Base-by-base conservation (phyloP, 2,113 vertebrate genomes). In the Colius striatus region DNA sequence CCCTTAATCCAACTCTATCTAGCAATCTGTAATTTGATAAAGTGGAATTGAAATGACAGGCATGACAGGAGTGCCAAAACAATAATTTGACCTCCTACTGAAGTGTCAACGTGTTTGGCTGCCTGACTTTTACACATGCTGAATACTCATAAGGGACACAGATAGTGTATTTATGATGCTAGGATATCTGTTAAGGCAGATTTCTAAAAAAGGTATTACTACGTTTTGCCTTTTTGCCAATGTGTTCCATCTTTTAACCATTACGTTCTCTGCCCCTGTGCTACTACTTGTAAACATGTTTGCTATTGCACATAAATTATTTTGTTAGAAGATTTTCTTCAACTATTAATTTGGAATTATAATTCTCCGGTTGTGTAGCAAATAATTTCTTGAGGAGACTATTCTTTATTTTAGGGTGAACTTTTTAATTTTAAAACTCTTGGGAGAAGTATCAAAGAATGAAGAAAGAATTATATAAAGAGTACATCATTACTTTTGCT, bases 21-120 rank as follows among this genome's bases (percentile, higher is more conserved):
- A 94, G 94, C 95, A 96, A 92, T 94, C 96, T 81, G 95, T 97
- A 96, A 97, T 97, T 96, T 96, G 96, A 97, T 97, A 96, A 96
- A 97, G 96, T 96, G 87, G 89, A 96, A 95, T 94, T 87, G 96
- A 97, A 97, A 93, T 97, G 97, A 97, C 95, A 95, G 78, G 87
- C 73, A 13, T 96, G 95, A 97, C 95, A 96, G 94, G 96, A 93
- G 94, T 97, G 96, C 92, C 96, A 97, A 95, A 96, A 96, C 92
- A 95, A 91, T 97, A 91, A 97, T 89, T 77, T 96, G 93, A 86
- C 95, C 96, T 96, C 91, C 93, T 66, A 87, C 84, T 88, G 96
- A 97, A 90, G 75, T 89, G 89, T 89, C 92, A 80, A 11, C 30
- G 48, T 91, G 87, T 77, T 89, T 45, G 6, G 82, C 92, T 25